A percentile compares a stretch with the other conserved stretches of the same genome.
Evolutionary conservation across 2,113 vertebrate species (phyloP).

Genomic region (Pseudorectes ferrugineus): DNA sequence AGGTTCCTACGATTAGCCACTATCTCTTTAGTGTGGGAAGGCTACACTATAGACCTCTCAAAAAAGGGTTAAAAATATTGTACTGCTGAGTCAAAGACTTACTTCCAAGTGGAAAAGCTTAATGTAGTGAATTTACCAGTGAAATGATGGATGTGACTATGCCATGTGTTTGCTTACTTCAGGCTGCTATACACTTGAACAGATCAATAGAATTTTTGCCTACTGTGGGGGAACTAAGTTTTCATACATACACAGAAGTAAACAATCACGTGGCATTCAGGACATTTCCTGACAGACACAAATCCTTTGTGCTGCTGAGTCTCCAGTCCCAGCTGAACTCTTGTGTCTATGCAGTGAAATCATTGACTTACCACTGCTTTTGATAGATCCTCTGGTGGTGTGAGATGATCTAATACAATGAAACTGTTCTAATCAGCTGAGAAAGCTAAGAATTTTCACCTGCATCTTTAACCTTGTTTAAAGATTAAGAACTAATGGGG

Average conservation of each 20-base stretch:
- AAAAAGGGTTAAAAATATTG: not conserved
- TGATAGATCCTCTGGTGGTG: not conserved
- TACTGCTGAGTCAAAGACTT: not conserved
- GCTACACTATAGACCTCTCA: not conserved
- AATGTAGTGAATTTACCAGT: not conserved
- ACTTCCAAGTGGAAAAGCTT: not conserved
- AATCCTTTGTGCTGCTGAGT: not conserved
- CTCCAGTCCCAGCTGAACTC: not conserved
- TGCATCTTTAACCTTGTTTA: not conserved
- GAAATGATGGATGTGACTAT: not conserved
- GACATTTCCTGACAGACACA: not conserved
- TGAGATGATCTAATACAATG: not conserved
- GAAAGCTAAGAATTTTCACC: not conserved
- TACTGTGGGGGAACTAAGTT: not conserved
- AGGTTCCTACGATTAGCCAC: not conserved
- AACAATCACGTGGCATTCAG: not conserved
- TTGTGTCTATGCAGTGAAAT: not conserved
- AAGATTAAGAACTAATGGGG: not conserved
- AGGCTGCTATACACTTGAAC: not conserved
- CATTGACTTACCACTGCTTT: not conserved
- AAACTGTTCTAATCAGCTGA: not conserved
- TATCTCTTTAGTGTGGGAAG: not conserved
- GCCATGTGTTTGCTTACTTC: not conserved
- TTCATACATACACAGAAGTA: not conserved
- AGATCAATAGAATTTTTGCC: not conserved